These are phyloP conservation scores for Noctuana brunneofusca DNA, from an alignment of 2,888 invertebrate genomes.

Conservation along the genomic window DNA sequence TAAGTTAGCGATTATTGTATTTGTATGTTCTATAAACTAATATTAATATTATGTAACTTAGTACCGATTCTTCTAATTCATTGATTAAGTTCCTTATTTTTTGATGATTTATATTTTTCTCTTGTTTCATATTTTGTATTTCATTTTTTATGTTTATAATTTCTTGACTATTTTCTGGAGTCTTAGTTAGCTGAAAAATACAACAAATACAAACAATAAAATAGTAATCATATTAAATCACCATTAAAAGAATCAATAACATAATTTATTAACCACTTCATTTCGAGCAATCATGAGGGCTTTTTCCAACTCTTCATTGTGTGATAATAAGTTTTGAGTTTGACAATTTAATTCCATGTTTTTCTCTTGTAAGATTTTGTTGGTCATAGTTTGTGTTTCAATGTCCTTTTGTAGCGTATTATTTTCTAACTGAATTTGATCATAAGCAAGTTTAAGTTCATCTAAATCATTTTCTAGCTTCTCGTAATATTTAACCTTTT, in stretches of 20 bases:
- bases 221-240: not conserved
- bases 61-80: constrained; percentile 65
- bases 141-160: constrained; percentile 51
- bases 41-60: constrained; percentile 7
- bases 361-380: constrained; percentile 52
- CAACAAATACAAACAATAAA: not conserved
- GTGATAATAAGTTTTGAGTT: constrained; percentile 51
- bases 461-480: constrained; percentile 52
- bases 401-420: constrained; percentile 54
- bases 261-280: constrained; percentile 50
- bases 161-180: constrained; percentile 4
- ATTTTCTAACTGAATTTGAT: constrained; percentile 53
- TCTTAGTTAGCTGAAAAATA: not conserved
- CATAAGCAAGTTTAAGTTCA: constrained; percentile 49
- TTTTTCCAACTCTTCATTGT: constrained; percentile 61
- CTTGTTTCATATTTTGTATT: constrained; percentile 60
- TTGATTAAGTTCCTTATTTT: constrained; percentile 59
- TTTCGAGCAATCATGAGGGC: constrained; percentile 56
- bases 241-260: too few species aligned
- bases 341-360: constrained; percentile 54
- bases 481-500: constrained; percentile 55
- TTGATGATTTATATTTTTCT: constrained; percentile 54
- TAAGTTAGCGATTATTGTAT: too few species aligned
- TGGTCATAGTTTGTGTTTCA: constrained; percentile 44
- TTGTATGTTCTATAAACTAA: too few species aligned